Evolutionary conservation across 2,888 invertebrate genomes (phyloP).

Genomic region (Synanthedon vespiformis): DNA sequence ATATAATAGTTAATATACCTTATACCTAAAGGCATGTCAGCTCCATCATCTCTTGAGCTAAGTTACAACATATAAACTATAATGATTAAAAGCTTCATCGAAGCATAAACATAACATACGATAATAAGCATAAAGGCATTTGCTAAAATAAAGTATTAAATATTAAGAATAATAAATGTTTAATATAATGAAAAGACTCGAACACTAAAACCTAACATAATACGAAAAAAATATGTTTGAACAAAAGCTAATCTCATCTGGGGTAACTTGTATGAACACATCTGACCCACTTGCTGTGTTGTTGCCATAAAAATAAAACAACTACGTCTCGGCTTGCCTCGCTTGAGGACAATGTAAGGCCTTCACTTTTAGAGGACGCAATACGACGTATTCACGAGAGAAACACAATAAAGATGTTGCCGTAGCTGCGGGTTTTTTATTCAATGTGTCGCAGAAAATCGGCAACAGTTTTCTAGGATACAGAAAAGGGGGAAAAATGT

Average conservation of each 20-base stretch:
- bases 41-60: too few relatives aligned
- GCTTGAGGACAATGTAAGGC: background rate
- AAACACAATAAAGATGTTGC: slow-evolving; percentile 1
- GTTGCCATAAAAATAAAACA: background rate
- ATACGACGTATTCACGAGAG: slow-evolving; percentile 1
- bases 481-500: background rate
- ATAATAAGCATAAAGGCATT: too few relatives aligned
- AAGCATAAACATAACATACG: too few relatives aligned
- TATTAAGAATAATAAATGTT: too few relatives aligned
- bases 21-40: too few relatives aligned
- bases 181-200: too few relatives aligned
- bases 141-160: too few relatives aligned
- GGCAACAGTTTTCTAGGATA: background rate
- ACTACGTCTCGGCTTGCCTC: background rate
- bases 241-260: background rate
- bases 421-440: background rate
- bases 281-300: background rate
- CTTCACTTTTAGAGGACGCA: slow-evolving; percentile 1
- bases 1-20: too few relatives aligned
- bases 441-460: background rate
- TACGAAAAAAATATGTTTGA: background rate
- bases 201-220: too few relatives aligned
- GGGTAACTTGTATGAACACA: background rate
- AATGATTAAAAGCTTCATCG: too few relatives aligned
- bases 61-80: too few relatives aligned